Evolutionary conservation across 2,113 vertebrate genomes (phyloP), one percentile per base, ranked within the genome.

Genomic region (Orientallactaga bullata): DNA sequence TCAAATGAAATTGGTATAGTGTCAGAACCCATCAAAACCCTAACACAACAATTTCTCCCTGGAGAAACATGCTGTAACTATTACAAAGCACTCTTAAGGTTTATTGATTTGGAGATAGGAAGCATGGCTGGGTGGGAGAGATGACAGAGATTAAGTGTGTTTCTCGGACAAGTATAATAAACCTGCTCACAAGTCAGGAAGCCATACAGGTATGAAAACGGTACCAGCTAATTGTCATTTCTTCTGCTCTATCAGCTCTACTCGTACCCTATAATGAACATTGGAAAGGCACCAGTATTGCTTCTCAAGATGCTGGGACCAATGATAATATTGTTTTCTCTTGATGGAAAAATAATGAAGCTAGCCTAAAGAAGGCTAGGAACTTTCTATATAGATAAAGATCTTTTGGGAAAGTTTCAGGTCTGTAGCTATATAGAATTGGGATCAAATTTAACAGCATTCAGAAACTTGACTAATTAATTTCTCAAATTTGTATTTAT

Each of bases 61-160:
- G 71, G 96, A 95, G 96, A 95, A 90, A 84, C 85, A 88, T 91
- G 93, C 90, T 96, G 85, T 96, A 96, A 97, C 78, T 94, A 95
- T 96, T 95, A 96, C 94, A 93, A 94, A 83, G 39, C 61, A 87
- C 92, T 90, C 96, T 96, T 96, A 96, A 94, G 86, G 90, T 81
- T 96, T 97, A 97, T 96, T 96, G 96, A 96, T 97, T 95, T 96
- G 82, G 74, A 95, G 83, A 95, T 55, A 93, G 90, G 93, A 94
- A 95, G 82, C 88, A 93, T 15, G 61, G 71, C 23, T 85, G 69
- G 66, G 90, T 77, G 24, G 58, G 69, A 89, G 73, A 61, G 68
- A 84, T 26, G 94, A 89, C 88, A 86, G 88, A 94, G 88, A 96
- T 37, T 85, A 92, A 96, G 55, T 77, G 32, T 7, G 35, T 90